phyloP scores from a whole-genome alignment of 2,888 invertebrate genomes.

The Neoascia interrupta region DNA sequence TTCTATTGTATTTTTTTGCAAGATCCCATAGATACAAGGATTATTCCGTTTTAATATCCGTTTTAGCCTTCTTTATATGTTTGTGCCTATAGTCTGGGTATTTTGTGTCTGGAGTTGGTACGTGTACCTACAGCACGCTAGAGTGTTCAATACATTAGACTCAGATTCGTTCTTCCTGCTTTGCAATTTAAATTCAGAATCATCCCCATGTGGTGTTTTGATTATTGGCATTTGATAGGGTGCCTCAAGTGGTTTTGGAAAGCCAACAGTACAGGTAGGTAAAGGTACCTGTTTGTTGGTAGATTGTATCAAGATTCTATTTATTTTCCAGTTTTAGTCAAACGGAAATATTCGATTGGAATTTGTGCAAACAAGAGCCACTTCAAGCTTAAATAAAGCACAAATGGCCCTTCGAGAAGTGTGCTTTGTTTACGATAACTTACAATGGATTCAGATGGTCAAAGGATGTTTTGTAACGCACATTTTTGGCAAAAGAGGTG shows the following conservation, averaged over 20 bases:
- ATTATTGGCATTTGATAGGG: conserved; percentile 57
- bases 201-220: conserved; percentile 46
- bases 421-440: no score
- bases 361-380: no score
- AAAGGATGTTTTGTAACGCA: no score
- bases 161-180: conserved; percentile 29
- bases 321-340: no score
- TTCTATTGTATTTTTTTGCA: neutral
- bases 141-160: neutral
- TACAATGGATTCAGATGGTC: no score
- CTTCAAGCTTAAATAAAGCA: no score
- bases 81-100: neutral
- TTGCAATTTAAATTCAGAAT: conserved; percentile 63
- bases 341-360: no score
- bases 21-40: conserved; percentile 22
- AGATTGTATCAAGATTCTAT: no score
- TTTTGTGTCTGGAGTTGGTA: neutral
- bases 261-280: no score
- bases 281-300: no score
- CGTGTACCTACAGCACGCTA: neutral
- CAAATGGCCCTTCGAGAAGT: no score
- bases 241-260: neutral
- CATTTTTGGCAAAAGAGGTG: no score
- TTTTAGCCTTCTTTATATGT: conserved; percentile 2
- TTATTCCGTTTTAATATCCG: conserved; percentile 25